phyloP scores from a whole-genome alignment of 2,113 vertebrate genomes.

The Prochilodus magdalenae region DNA sequence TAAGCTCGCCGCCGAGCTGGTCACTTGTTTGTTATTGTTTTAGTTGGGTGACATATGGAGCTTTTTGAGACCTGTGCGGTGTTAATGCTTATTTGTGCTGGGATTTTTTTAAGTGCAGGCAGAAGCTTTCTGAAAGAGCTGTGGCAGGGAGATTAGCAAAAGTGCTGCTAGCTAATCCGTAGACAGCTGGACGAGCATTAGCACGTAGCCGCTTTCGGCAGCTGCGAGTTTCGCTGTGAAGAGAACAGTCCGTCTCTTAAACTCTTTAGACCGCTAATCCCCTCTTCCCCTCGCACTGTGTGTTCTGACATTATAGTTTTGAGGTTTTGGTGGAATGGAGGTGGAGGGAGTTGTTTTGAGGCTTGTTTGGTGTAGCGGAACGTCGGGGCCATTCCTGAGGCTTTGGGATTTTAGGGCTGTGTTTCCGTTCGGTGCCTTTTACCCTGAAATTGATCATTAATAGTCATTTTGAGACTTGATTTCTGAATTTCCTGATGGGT shows the following conservation, averaged over 20 bases:
- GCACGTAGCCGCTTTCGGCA: constrained; percentile 10
- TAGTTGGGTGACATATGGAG: constrained; percentile 31
- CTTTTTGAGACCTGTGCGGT: not conserved
- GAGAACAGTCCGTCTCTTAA: constrained; percentile 18
- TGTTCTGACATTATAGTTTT: not conserved
- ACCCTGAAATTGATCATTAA: not conserved
- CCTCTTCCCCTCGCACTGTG: not conserved
- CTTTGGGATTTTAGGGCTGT: not conserved
- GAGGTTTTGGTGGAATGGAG: not conserved
- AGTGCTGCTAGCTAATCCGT: constrained; percentile 46
- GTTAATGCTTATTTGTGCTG: constrained; percentile 19
- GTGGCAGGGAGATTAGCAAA: constrained; percentile 28
- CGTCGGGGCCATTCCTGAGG: too few species aligned
- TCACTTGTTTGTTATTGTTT: constrained; percentile 20
- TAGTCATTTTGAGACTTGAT: too few species aligned
- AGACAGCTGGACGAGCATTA: constrained; percentile 45
- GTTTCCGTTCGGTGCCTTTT: not conserved
- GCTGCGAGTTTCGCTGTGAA: constrained; percentile 4
- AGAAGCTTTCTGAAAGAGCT: constrained; percentile 35
- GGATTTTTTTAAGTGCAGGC: constrained; percentile 10
- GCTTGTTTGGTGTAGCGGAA: too few species aligned
- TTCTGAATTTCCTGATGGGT: too few species aligned
- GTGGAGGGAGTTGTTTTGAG: not conserved
- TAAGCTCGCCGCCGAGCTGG: not conserved
- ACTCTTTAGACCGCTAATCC: constrained; percentile 32